phyloP scores from a whole-genome alignment of 2,888 invertebrate species.

The Danaus chrysippus region DNA sequence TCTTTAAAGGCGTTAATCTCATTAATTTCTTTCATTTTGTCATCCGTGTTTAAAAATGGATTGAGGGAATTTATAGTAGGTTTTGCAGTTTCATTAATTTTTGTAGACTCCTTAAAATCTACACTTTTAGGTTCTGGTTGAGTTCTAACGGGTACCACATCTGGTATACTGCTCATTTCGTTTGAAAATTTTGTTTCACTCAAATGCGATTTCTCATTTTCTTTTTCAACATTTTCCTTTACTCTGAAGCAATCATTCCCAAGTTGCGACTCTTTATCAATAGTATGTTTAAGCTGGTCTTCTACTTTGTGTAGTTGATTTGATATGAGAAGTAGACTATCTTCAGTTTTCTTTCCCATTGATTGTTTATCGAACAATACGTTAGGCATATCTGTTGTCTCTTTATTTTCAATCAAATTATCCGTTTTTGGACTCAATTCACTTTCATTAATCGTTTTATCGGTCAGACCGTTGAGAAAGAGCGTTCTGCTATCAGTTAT shows the following conservation, averaged over 20 bases:
- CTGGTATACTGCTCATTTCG: slow-evolving; percentile 46
- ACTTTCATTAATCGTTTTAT: slow-evolving; percentile 48
- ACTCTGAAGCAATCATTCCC: slow-evolving; percentile 58
- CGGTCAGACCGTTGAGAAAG: slow-evolving; percentile 71
- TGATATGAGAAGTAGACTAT: slow-evolving; percentile 72
- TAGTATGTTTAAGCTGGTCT: slow-evolving; percentile 69
- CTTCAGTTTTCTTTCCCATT: slow-evolving; percentile 71
- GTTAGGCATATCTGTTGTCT: slow-evolving; percentile 37
- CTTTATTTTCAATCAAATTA: slow-evolving; percentile 30
- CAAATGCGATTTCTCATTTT: slow-evolving; percentile 39
- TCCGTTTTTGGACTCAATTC: slow-evolving; percentile 50
- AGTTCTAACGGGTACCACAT: slow-evolving; percentile 46
- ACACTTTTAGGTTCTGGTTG: slow-evolving; percentile 53
- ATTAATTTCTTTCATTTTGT: slow-evolving; percentile 64
- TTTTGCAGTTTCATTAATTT: slow-evolving; percentile 35
- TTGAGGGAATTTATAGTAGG: slow-evolving; percentile 55
- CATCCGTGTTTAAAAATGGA: slow-evolving; percentile 61
- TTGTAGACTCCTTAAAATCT: slow-evolving; percentile 37
- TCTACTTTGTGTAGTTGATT: slow-evolving; percentile 72
- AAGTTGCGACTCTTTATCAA: slow-evolving; percentile 67
- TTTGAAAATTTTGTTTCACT: slow-evolving; percentile 52
- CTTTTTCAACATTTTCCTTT: slow-evolving; percentile 43
- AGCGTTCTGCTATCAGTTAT: slow-evolving; percentile 72
- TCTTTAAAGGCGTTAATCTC: slow-evolving; percentile 74
- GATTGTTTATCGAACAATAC: slow-evolving; percentile 37